Evolutionary conservation across 2,113 vertebrate genomes (phyloP).

Genomic region (Polypterus bichir): DNA sequence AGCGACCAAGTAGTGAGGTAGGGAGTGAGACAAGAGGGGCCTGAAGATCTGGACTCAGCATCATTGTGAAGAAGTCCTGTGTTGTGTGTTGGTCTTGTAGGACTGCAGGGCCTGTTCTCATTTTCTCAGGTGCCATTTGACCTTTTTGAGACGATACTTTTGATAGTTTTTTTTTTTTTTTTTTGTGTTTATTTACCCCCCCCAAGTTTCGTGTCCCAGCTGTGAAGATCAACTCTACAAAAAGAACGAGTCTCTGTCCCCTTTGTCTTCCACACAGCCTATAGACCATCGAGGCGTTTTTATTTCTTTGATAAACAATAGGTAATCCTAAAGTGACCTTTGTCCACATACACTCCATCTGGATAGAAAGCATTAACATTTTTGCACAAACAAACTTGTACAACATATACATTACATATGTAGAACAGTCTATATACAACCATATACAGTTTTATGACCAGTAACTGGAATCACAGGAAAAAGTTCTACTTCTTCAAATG

Average conservation of each 20-base stretch:
- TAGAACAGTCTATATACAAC: slow-evolving; percentile 75
- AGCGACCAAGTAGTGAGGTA: too few relatives aligned
- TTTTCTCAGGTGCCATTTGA: too few relatives aligned
- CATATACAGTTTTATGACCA: slow-evolving; percentile 55
- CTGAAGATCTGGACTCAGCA: too few relatives aligned
- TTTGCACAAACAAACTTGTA: slow-evolving; percentile 58
- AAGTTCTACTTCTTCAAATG: slow-evolving; percentile 24
- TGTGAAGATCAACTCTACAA: slow-evolving; percentile 22
- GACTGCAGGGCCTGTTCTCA: too few relatives aligned
- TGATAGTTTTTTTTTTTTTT: too few relatives aligned
- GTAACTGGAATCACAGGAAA: slow-evolving; percentile 35
- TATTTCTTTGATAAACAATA: slow-evolving; percentile 33
- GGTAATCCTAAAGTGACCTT: slow-evolving; percentile 39
- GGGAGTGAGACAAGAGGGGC: too few relatives aligned
- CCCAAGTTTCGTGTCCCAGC: slow-evolving; percentile 13
- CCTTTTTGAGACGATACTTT: too few relatives aligned
- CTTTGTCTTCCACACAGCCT: slow-evolving; percentile 16
- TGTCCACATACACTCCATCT: slow-evolving; percentile 44
- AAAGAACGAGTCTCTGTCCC: slow-evolving; percentile 9
- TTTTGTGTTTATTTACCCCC: too few relatives aligned
- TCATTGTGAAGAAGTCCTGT: too few relatives aligned
- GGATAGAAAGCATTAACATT: slow-evolving; percentile 44
- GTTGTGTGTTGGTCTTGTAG: too few relatives aligned
- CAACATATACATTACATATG: slow-evolving; percentile 67
- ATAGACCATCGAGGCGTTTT: slow-evolving; percentile 21